Base-by-base conservation (phyloP, 2,888 invertebrate genomes). In the Seira musarum region DNA sequence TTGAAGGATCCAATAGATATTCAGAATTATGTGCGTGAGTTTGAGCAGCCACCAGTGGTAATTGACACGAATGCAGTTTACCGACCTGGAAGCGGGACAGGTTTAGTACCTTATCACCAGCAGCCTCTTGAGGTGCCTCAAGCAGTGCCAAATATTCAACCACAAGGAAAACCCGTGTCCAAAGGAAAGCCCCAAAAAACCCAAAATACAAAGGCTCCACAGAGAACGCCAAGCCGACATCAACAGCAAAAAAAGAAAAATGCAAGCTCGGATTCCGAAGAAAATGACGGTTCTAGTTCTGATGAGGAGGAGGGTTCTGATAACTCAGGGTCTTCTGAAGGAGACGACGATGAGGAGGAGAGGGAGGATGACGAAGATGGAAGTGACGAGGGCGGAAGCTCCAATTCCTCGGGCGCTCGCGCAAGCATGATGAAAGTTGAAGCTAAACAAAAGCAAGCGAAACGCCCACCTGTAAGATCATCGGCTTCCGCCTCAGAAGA, bases 1-100 rank as follows among this genome's bases (percentile, higher is more conserved):
- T 35, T 60, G 40, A 15, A 40, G 6, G 40, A 46, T n/a, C 46
- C 15, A 0, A 61, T 22, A 1, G 63, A 35, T 21, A 49, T 46
- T 2, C 46, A 53, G 46, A 49, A 64, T 64, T 64, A 63, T 19
- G 2, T 72, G 1, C 22, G 63, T 19, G 63, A 72, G 35, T 73
- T 74, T 35, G 61, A 66, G 6, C 61, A 67, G 17, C 75, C 68
- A 1, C 75, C 68, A 10, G 25, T 75, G 24, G 68, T 67, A 22
- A 30, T 49, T 6, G 73, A 74, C 57, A 68, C n/a, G n/a, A n/a
- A n/a, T n/a, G n/a, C n/a, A 46, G 49, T 46, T 46, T 46, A 46
- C 49, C 49, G 49, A 46, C 49, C 49, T 46, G 10, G 13, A 13
- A n/a, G 75, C 25, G 65, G 65, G 2, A 68, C 1, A 17, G 60